Evolutionary conservation across 2,797 vertebrate genomes (phyloP).

Genomic region (Lithobates sylvaticus): DNA sequence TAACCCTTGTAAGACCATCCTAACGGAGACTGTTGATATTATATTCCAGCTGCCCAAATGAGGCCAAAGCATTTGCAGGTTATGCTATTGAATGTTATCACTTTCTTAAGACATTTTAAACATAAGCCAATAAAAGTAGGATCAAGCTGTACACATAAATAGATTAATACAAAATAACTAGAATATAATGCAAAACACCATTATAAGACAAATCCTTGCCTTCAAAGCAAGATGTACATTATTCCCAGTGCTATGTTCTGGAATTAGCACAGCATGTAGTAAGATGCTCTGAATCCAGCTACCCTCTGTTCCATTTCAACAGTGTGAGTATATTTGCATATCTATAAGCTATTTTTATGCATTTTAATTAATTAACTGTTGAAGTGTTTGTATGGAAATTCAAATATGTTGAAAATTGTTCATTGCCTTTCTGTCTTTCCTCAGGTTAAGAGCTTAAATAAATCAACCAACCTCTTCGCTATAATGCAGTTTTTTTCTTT

Average conservation of each 20-base stretch:
- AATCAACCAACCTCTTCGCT: neutral
- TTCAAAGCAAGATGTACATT: constrained; percentile 14
- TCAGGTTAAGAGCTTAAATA: neutral
- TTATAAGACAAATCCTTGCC: constrained; percentile 5
- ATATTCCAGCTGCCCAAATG: neutral
- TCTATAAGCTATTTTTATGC: constrained; percentile 48
- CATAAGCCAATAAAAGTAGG: neutral
- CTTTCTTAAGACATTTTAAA: neutral
- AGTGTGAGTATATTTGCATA: constrained; percentile 33
- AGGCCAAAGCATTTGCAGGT: neutral
- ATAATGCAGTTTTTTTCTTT: neutral
- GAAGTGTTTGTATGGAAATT: neutral
- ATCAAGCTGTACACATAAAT: neutral
- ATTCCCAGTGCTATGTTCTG: neutral
- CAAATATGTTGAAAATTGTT: neutral
- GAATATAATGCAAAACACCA: neutral
- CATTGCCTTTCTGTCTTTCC: neutral
- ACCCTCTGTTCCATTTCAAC: constrained; percentile 14
- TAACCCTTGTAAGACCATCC: no score
- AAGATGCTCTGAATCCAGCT: constrained; percentile 32
- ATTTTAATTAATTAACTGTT: constrained; percentile 31
- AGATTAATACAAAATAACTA: neutral
- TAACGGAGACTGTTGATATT: no score
- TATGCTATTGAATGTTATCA: neutral
- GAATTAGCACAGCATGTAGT: constrained; percentile 48